phyloP scores from a whole-genome alignment of 2,797 vertebrate species.

The Lutjanus campechanus region DNA sequence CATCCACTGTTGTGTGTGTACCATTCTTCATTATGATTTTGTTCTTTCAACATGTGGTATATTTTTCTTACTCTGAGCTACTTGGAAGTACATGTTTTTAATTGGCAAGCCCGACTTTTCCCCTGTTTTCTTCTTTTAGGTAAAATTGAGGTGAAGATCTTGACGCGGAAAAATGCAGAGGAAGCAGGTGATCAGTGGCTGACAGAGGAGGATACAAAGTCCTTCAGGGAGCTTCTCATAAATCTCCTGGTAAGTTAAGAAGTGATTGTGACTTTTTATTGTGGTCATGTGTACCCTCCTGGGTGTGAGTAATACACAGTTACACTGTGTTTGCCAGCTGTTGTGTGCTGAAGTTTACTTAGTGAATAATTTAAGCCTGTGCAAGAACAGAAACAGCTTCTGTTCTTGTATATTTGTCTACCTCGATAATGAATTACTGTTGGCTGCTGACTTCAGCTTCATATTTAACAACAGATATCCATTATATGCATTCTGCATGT shows the following conservation, averaged over 20 bases:
- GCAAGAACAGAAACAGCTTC: background rate
- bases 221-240: conserved; percentile 95
- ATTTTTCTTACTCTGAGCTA: background rate
- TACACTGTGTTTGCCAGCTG: background rate
- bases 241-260: conserved; percentile 90
- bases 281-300: background rate
- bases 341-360: conserved; percentile 1
- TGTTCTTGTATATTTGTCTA: background rate
- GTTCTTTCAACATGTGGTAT: background rate
- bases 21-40: conserved; percentile 37
- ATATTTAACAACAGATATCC: background rate
- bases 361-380: background rate
- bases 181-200: conserved; percentile 91
- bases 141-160: conserved; percentile 96
- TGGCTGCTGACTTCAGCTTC: background rate
- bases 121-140: conserved; percentile 75
- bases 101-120: background rate
- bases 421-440: background rate
- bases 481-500: too few relatives aligned
- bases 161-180: conserved; percentile 87
- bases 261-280: background rate
- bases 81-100: background rate
- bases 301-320: background rate
- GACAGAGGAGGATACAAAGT: conserved; percentile 94
- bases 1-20: conserved; percentile 48